Base-by-base conservation (phyloP, 1,140 invertebrate genomes). In the Epicauta chinensis region DNA sequence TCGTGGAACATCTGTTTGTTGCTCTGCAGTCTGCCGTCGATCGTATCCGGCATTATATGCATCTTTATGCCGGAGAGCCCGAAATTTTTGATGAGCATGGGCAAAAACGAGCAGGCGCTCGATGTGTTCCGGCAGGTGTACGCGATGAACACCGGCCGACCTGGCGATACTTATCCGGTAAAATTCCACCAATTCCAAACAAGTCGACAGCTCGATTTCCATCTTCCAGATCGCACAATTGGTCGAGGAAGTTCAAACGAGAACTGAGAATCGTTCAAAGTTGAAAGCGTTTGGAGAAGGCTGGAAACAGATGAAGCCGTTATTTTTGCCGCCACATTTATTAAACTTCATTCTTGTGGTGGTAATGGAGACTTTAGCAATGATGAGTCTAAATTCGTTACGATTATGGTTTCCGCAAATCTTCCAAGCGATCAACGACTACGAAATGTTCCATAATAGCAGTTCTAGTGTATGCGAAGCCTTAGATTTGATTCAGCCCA, bases 1-100 rank as follows among this genome's bases (percentile, higher is more conserved):
- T 82, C 82, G 1, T 92, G 89, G 89, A 79, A 89, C 48, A 71
- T 91, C 4, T 91, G 84, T 68, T 70, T 91, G 1, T 72, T 83
- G 3, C 54, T 77, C 0, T 77, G 81, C 44, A 80, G 80, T 0
- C 31, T 89, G 17, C 83, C 87, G 2, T 80, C 80, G n/a, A 59
- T 89, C 0, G 53, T 83, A 2, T 79, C 81, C 5, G 79, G 78
- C 1, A 38, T 80, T 9, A 68, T 78, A 0, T 77, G 87, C 41
- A 71, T 77, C 35, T 59, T 59, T 31, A 15, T 52, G 17, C 82
- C 85, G 1, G 89, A 91, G 65, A 89, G 85, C 62, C 87, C 88
- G 4, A 89, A 89, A 67, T 90, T 86, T 66, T 69, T 89, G 0
- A 84, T 91, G 78, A 80, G 81, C 0, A 73, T 78, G 57, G 82